Evolutionary conservation across 2,113 vertebrate genomes (phyloP).

Genomic region (Triplophysa rosa): DNA sequence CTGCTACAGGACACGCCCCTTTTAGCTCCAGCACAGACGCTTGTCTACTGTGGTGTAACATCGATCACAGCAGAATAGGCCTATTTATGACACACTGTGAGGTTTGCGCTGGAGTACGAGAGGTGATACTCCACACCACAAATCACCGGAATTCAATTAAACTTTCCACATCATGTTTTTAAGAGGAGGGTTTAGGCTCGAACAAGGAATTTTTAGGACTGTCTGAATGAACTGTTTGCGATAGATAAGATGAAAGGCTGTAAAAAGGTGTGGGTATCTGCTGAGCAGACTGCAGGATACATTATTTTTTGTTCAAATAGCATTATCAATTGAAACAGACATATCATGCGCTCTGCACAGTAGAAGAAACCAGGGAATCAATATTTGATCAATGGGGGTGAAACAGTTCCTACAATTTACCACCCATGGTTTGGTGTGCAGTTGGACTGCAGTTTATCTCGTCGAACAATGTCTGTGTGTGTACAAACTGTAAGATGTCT

Average conservation of each 20-base stretch:
- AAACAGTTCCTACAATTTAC: background rate
- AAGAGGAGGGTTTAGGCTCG: background rate
- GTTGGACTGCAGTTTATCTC: background rate
- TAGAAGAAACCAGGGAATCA: slow-evolving; percentile 6
- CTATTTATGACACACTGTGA: background rate
- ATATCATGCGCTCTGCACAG: background rate
- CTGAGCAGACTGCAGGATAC: background rate
- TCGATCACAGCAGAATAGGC: background rate
- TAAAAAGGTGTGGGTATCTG: background rate
- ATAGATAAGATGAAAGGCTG: slow-evolving; percentile 25
- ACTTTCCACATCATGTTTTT: background rate
- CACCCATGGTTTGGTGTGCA: background rate
- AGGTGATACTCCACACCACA: background rate
- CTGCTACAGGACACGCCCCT: background rate
- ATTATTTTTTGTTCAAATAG: slow-evolving; percentile 21
- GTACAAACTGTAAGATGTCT: background rate
- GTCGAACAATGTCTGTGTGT: background rate
- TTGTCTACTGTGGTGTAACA: background rate
- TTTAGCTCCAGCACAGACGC: background rate
- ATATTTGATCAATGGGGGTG: slow-evolving; percentile 5
- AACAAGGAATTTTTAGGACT: slow-evolving; percentile 2
- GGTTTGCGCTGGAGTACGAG: background rate
- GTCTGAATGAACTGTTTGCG: slow-evolving; percentile 23
- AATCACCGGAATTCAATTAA: background rate
- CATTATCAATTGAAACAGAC: slow-evolving; percentile 29